Base-by-base conservation (phyloP, 2,113 vertebrate species). In the Triplophysa tibetana region DNA sequence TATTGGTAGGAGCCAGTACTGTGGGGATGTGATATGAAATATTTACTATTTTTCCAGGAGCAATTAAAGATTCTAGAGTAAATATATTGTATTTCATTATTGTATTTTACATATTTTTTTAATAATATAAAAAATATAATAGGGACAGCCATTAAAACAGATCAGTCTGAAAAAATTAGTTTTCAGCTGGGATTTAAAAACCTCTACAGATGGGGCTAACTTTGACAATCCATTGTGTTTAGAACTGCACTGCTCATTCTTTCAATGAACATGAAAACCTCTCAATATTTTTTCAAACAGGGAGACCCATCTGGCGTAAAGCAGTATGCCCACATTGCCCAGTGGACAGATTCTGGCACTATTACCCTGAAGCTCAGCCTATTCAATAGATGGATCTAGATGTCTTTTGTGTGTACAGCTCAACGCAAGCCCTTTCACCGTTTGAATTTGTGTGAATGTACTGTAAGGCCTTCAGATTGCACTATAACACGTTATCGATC, bases 401-500 rank as follows among this genome's bases (percentile, higher is more conserved):
- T 70, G n/a, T 48, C 38, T 41, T 48, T 69, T 29, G 65, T 63
- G 17, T 58, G 6, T 78, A 16, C 17, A 17, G 50, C 58, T 72
- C 48, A 48, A 48, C 66, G 24, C 43, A 8, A 38, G 64, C 56
- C 24, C 24, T 67, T 78, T 64, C 17, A 41, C 66, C 17, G 9
- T 52, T 19, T 74, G 56, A 77, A 79, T 72, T 33, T 60, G 45
- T 73, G 73, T 16, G 21, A 80, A 70, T 38, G 41, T 38, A 38
- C 33, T 38, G 5, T 26, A 64, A 16, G n/a, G 58, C 60, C 64
- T 63, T 64, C 64, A 79, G 66, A 75, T 80, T 76, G 79, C 72
- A 82, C 73, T 68, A 75, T 83, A 80, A 75, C 64, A 81, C 65
- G 77, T 43, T 83, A 83, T 83, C 29, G 61, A 80, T 75, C 24